A percentile compares a stretch with the other conserved stretches of the same genome.
These are phyloP conservation scores for Peromyscus maniculatus DNA, from an alignment of 2,113 vertebrate species.

Conservation along the genomic window DNA sequence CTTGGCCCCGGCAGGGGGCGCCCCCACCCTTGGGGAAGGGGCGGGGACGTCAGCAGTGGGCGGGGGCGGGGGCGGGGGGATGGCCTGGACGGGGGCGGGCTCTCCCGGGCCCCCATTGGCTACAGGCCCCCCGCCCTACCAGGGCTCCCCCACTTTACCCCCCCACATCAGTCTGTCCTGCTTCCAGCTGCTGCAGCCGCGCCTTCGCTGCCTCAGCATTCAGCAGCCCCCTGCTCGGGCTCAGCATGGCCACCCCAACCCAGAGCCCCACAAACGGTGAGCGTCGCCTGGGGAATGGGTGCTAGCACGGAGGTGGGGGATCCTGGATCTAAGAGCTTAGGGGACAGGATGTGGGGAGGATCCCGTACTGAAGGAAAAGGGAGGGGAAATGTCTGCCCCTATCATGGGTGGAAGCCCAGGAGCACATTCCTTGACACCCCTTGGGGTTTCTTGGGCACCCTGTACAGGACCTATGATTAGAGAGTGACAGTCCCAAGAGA, in stretches of 20 bases:
- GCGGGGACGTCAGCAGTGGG: conserved; percentile 77
- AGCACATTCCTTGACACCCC: background rate
- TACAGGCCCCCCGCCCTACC: conserved; percentile 70
- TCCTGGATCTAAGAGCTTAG: background rate
- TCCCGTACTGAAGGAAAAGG: background rate
- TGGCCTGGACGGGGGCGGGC: conserved; percentile 71
- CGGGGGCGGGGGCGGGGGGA: conserved; percentile 77
- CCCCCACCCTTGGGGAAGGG: conserved; percentile 78
- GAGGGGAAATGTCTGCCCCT: background rate
- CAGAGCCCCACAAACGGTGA: conserved; percentile 78
- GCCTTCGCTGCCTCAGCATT: conserved; percentile 52
- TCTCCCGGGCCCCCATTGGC: conserved; percentile 82
- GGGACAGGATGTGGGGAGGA: background rate
- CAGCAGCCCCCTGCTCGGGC: conserved; percentile 65
- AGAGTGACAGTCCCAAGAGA: conserved; percentile 67
- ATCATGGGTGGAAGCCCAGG: background rate
- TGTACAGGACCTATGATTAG: conserved; percentile 44
- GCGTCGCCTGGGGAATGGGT: conserved; percentile 57
- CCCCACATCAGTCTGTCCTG: conserved; percentile 64
- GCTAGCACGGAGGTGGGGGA: background rate
- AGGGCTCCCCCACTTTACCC: conserved; percentile 69
- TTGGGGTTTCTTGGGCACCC: conserved; percentile 31
- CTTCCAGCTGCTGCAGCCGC: conserved; percentile 79
- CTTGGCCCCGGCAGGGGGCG: conserved; percentile 71
- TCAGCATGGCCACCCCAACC: conserved; percentile 81